Conservation (phyloP, 2,888 invertebrate species). For the Archaeoteleia sp. region DNA sequence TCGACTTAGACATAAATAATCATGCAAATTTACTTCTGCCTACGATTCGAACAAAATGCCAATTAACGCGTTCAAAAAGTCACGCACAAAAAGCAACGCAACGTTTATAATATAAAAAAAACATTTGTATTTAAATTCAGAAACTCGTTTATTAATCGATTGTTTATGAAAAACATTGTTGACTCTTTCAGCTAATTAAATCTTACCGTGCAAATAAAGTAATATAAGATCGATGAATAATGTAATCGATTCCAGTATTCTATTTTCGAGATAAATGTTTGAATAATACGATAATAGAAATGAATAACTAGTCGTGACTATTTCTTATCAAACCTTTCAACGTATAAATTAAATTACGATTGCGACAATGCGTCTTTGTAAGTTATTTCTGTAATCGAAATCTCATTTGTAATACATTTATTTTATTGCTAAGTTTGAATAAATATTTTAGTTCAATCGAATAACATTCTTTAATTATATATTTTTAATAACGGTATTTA, state of each 20-base stretch:
- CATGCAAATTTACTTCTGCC: slow-evolving; percentile 18
- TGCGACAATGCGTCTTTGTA: slow-evolving; percentile 7
- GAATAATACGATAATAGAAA: slow-evolving; percentile 7
- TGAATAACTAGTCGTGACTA: slow-evolving; percentile 13
- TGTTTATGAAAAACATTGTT: slow-evolving; percentile 2
- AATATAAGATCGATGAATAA: slow-evolving; percentile 16
- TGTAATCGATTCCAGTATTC: slow-evolving; percentile 3
- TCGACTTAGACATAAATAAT: slow-evolving; percentile 40
- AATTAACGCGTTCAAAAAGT: background rate
- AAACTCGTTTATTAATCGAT: background rate
- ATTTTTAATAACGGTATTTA: too few species aligned
- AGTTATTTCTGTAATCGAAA: slow-evolving; percentile 7
- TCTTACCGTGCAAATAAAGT: slow-evolving; percentile 6
- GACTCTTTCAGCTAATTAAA: too few species aligned
- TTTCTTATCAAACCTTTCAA: slow-evolving; percentile 4
- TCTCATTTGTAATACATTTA: slow-evolving; percentile 12
- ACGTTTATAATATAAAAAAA: too few species aligned
- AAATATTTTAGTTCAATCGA: too few species aligned
- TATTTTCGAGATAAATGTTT: slow-evolving; percentile 11
- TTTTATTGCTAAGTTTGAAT: too few species aligned
- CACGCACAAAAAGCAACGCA: too few species aligned
- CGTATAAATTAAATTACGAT: slow-evolving; percentile 7
- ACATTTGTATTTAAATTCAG: slow-evolving; percentile 5
- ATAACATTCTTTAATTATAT: too few species aligned
- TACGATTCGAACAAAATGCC: background rate